Evolutionary conservation across 2,797 vertebrate species (phyloP).

Genomic region (Prionace glauca): DNA sequence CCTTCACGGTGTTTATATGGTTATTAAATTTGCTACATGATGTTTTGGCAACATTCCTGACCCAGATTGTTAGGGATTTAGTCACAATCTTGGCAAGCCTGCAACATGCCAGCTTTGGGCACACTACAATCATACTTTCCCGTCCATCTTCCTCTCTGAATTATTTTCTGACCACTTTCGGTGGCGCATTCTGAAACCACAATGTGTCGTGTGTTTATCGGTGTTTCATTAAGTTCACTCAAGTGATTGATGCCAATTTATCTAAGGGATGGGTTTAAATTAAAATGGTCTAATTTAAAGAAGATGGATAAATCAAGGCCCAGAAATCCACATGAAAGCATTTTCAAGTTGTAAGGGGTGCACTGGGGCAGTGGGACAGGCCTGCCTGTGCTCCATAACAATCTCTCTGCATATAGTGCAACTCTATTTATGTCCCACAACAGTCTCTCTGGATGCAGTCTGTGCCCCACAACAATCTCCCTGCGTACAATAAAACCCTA

Average conservation of each 20-base stretch:
- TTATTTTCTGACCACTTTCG: constrained; percentile 17
- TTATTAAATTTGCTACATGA: constrained; percentile 38
- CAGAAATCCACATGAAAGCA: background rate
- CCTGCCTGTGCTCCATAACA: too few relatives aligned
- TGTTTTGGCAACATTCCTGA: constrained; percentile 32
- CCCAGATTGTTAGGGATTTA: constrained; percentile 34
- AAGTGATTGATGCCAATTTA: background rate
- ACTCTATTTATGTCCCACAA: too few relatives aligned
- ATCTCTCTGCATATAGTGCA: too few relatives aligned
- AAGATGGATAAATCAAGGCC: background rate
- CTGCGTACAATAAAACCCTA: too few relatives aligned
- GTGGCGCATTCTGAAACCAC: background rate
- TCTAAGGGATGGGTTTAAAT: too few relatives aligned
- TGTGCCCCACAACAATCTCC: too few relatives aligned
- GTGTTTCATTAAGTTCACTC: background rate
- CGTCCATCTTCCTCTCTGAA: background rate
- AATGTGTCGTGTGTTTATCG: background rate
- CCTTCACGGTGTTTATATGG: constrained; percentile 35
- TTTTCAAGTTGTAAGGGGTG: too few relatives aligned
- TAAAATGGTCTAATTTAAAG: background rate
- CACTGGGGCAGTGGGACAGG: background rate
- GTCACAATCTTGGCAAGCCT: constrained; percentile 32
- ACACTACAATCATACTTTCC: background rate
- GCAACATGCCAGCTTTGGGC: constrained; percentile 23
- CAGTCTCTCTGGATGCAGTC: too few relatives aligned